Conservation (phyloP, 2,797 vertebrate species). For the Manis javanica region DNA sequence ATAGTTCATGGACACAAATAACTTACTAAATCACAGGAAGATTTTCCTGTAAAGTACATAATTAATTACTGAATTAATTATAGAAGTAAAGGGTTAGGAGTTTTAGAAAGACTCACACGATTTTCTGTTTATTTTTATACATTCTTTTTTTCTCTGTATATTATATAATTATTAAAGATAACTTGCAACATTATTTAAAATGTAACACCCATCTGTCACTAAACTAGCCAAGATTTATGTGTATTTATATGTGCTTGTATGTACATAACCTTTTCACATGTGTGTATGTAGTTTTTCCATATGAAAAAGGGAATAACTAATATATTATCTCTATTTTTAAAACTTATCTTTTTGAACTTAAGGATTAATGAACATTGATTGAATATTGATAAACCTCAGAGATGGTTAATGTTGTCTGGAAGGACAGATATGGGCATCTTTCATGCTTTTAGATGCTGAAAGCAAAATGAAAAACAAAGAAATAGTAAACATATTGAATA, state of each 20-base stretch:
- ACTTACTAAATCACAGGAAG: neutral
- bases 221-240: neutral
- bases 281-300: neutral
- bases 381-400: neutral
- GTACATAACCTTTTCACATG: neutral
- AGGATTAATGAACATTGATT: neutral
- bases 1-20: neutral
- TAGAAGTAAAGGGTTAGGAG: neutral
- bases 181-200: neutral
- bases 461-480: neutral
- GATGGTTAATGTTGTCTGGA: neutral
- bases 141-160: neutral
- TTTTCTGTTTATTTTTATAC: neutral
- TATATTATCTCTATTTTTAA: neutral
- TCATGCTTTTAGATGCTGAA: neutral
- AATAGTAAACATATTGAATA: neutral
- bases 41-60: neutral
- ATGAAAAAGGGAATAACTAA: neutral
- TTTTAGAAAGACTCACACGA: neutral
- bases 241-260: neutral
- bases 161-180: neutral
- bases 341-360: neutral
- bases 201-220: neutral
- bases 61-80: slow-evolving; percentile 3
- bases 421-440: neutral